Base-by-base conservation (phyloP, 2,888 invertebrate species). In the Temnothorax ravouxi region DNA sequence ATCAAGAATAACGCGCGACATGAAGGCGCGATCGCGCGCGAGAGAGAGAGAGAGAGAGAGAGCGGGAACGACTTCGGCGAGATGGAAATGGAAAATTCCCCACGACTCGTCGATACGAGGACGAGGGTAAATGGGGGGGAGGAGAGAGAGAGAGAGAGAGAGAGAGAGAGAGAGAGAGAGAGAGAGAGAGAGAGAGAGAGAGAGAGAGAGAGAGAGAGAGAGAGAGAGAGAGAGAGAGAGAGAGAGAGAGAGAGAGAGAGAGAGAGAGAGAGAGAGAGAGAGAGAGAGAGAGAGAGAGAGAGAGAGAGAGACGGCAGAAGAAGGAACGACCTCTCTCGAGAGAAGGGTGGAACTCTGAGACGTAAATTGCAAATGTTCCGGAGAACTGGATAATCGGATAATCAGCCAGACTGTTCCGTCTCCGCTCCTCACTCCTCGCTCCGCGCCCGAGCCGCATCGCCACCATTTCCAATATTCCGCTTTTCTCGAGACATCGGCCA, bases 301-400 rank as follows among this genome's bases (percentile, higher is more conserved):
- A 75, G 77, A 80, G 75, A n/a, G 4, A 74, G 72, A 80, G 66
- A 80, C 79, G 83, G 84, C 81, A 83, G 84, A 79, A 86, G 88
- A 84, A 87, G 88, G 80, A 50, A 71, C 82, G 76, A 86, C 76
- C 64, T 41, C 15, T 25, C 83, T 1, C 50, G 67, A 52, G 77
- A 72, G 83, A 84, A 83, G 86, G 84, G 67, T 85, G 87, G 88
- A 90, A 91, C 89, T 89, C 91, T 84, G 85, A 91, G 90, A 91
- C 88, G 91, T 91, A 91, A 93, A 92, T 92, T 91, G 93, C 92
- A 91, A 94, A 93, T 93, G 92, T 93, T 93, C 93, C 92, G 92
- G 91, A 87, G 92, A 92, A 93, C 87, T 91, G 92, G 93, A 93
- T 94, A 94, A 94, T 94, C 94, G 92, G 93, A 94, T 94, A 93